Base-by-base conservation (phyloP, 2,888 invertebrate species). In the Cephus pulcher region DNA sequence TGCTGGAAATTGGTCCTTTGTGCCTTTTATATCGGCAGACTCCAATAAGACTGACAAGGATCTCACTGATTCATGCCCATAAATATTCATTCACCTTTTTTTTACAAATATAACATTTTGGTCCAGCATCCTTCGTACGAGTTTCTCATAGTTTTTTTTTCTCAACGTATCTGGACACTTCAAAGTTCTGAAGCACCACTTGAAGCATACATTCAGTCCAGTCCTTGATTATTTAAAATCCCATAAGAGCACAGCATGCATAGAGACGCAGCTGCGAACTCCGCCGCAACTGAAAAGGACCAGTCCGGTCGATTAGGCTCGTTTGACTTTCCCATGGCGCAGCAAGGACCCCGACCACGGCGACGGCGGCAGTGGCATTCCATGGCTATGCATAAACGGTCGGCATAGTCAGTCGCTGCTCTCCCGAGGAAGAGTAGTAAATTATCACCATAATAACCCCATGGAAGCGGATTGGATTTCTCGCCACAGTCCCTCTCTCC, bases 361-460 rank as follows among this genome's bases (percentile, higher is more conserved):
- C 71, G 23, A 12, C 83, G 6, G 32, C 71, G 6, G 30, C 3
- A 78, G 82, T 79, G 81, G 83, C 83, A 86, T 87, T 86, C 86
- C 87, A 80, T 77, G 81, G 83, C 82, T 82, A 79, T 84, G 86
- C 83, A 86, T 85, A 85, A 86, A 86, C 86, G 82, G 82, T 81
- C 84, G 83, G 84, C 85, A 80, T 80, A 79, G 82, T 82, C 78
- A 80, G 83, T 80, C 81, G 82, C 78, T 84, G 82, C 78, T 82
- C 83, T 83, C 82, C 84, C 82, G 83, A 84, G 81, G 73, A 84
- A 85, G 78, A 87, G 87, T 86, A 85, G 88, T 88, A 88, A 90
- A 89, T 88, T 90, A 89, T 89, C 89, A 86, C 87, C 87, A 84
- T 89, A 90, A 89, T 89, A 89, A 89, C 87, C 88, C 86, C 84